Evolutionary conservation across 2,113 vertebrate species (phyloP).

Genomic region (Dolichallabes microphthalmus): DNA sequence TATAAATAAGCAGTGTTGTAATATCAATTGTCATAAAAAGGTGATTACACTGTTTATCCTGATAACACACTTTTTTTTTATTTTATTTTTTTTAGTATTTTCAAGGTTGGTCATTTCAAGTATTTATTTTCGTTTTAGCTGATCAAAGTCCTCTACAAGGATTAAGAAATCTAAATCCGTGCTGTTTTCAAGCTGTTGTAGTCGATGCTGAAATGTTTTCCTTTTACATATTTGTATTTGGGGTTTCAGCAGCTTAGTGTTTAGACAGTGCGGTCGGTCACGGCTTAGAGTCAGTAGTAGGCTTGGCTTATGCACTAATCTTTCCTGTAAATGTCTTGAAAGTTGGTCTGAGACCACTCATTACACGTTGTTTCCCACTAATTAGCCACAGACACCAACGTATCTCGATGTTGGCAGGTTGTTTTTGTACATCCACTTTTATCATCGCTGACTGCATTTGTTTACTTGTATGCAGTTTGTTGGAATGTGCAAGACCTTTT

Average conservation of each 20-base stretch:
- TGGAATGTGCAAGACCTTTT: neutral
- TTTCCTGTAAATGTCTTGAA: neutral
- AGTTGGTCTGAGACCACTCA: neutral
- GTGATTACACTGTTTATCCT: neutral
- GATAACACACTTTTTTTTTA: neutral
- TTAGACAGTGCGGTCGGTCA: neutral
- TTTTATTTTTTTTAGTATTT: neutral
- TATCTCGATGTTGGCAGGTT: neutral
- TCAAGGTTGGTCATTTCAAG: neutral
- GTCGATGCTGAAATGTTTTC: neutral
- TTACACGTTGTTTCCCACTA: neutral
- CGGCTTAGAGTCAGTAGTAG: neutral
- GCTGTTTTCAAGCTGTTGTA: neutral
- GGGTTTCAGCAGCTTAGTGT: neutral
- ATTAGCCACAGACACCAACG: too few species aligned
- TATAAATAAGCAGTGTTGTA: neutral
- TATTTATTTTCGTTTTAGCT: neutral
- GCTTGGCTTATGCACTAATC: neutral
- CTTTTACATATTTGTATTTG: neutral
- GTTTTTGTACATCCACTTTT: neutral
- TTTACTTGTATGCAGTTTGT: neutral
- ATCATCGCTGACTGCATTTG: too few species aligned
- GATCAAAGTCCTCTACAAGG: neutral
- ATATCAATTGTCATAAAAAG: neutral
- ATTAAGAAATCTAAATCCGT: neutral